These are phyloP conservation scores for Zaprionus camerounensis DNA, from an alignment of 1,140 invertebrate species.

Conservation along the genomic window DNA sequence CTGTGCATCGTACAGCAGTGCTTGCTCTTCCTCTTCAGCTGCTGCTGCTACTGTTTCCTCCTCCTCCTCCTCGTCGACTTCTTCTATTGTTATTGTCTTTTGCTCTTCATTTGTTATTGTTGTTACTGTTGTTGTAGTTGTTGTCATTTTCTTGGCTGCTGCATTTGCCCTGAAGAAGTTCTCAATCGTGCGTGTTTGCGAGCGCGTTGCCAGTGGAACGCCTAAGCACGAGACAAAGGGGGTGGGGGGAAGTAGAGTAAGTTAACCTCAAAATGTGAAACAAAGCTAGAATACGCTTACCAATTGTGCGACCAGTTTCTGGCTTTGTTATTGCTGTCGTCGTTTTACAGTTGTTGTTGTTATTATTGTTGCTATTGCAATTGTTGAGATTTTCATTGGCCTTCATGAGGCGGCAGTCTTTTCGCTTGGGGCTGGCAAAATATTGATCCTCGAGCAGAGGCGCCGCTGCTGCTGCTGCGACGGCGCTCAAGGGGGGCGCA, in stretches of 20 bases:
- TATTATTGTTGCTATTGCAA: conserved; percentile 46
- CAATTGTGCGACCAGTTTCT: conserved; percentile 64
- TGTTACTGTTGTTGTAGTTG: conserved; percentile 23
- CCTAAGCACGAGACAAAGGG: conserved; percentile 42
- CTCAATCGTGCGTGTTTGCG: conserved; percentile 79
- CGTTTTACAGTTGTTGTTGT: conserved; percentile 24
- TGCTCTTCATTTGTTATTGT: conserved; percentile 30
- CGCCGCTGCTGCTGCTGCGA: conserved; percentile 33
- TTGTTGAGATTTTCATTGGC: conserved; percentile 60
- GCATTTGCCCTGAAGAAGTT: conserved; percentile 78
- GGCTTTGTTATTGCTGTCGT: conserved; percentile 45
- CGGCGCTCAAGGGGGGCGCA: conserved; percentile 28
- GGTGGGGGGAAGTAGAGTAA: conserved; percentile 23
- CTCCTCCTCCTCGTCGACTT: conserved; percentile 23
- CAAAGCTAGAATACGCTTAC: conserved; percentile 48
- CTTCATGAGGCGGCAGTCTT: conserved; percentile 82
- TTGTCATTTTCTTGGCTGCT: conserved; percentile 35
- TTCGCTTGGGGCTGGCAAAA: conserved; percentile 83
- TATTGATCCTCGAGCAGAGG: conserved; percentile 78
- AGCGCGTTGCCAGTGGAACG: conserved; percentile 76
- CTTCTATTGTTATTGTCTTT: conserved; percentile 28
- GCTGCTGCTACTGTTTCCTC: conserved; percentile 43
- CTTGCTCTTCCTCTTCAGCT: conserved; percentile 51
- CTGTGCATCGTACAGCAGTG: conserved; percentile 54
- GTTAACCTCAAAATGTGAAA: conserved; percentile 63